phyloP scores from a whole-genome alignment of 2,113 vertebrate genomes.

The Regulus satrapa region DNA sequence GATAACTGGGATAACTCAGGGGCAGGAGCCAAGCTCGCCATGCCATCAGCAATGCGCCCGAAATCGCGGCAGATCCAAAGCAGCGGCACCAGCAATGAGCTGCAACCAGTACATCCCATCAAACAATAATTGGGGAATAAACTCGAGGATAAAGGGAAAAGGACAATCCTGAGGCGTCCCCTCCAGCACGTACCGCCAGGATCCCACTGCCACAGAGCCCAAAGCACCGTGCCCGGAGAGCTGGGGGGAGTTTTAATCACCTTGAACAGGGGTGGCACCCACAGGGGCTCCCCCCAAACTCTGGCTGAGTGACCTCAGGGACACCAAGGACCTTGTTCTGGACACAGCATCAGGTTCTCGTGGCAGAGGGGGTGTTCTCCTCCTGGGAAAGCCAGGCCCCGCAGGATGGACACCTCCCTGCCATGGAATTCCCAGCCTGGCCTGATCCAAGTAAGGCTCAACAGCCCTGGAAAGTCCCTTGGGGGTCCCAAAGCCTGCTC shows the following conservation, averaged over 20 bases:
- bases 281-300: accelerated
- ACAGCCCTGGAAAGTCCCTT: not conserved
- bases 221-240: accelerated
- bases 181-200: too few species aligned
- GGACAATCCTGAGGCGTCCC: not conserved
- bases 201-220: accelerated
- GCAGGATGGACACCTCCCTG: not conserved
- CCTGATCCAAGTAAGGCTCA: not conserved
- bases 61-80: accelerated
- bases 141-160: not conserved
- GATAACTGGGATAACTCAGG: accelerated
- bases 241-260: not conserved
- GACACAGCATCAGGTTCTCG: accelerated
- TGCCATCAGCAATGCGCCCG: not conserved
- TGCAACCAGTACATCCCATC: accelerated
- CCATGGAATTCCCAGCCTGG: not conserved
- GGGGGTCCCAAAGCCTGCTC: accelerated
- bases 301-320: accelerated
- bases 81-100: accelerated
- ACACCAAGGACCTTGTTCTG: accelerated
- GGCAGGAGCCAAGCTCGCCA: not conserved
- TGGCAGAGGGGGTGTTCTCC: accelerated
- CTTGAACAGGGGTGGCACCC: accelerated
- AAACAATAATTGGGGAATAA: accelerated
- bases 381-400: not conserved